phyloP scores from a whole-genome alignment of 2,888 invertebrate species.

The Andrena trimmerana region DNA sequence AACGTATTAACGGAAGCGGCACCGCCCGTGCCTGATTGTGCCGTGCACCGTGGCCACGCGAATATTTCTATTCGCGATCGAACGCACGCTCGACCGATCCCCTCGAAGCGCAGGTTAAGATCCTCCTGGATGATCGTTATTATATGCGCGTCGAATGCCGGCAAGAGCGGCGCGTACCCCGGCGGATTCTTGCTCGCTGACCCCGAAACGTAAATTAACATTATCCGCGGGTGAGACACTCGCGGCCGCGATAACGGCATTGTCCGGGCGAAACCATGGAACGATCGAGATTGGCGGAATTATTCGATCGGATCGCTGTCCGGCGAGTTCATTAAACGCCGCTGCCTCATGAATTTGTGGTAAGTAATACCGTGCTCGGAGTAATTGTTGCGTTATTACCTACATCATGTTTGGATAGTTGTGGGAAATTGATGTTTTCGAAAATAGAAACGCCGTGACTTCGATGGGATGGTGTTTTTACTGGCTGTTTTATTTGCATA shows the following conservation, averaged over 20 bases:
- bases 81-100: constrained; percentile 23
- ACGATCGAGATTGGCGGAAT: constrained; percentile 23
- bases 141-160: constrained; percentile 47
- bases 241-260: constrained; percentile 22
- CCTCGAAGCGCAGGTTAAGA: constrained; percentile 48
- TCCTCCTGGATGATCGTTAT: constrained; percentile 56
- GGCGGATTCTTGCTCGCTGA: constrained; percentile 59
- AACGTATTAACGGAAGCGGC: constrained; percentile 41
- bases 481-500: constrained; percentile 14
- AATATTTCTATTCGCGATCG: constrained; percentile 22
- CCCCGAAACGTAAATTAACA: constrained; percentile 64
- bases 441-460: not conserved
- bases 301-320: constrained; percentile 49
- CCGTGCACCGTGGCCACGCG: not conserved
- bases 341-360: constrained; percentile 19
- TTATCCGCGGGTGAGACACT: constrained; percentile 46
- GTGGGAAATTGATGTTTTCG: not conserved
- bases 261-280: constrained; percentile 10
- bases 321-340: constrained; percentile 34
- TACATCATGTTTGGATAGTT: not conserved
- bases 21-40: not conserved
- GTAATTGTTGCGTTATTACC: constrained; percentile 22
- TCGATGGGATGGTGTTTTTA: not conserved
- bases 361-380: not conserved
- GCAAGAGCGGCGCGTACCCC: constrained; percentile 21